These are phyloP conservation scores for Tryphoninae sp. DNA, from an alignment of 2,888 invertebrate species.

Conservation along the genomic window DNA sequence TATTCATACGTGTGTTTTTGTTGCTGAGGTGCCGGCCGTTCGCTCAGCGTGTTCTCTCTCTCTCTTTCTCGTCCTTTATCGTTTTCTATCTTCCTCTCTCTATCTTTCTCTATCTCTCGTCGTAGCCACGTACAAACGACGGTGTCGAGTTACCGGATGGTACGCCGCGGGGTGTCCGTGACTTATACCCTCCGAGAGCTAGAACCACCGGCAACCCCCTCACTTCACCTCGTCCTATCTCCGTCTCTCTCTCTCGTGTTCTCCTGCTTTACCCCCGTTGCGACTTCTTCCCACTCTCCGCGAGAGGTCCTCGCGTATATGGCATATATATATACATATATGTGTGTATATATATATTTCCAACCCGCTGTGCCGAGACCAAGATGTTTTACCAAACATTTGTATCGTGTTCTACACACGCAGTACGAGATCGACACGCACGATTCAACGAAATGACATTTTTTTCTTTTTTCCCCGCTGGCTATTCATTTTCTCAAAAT, in stretches of 20 bases:
- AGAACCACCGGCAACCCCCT: conserved; percentile 71
- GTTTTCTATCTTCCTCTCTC: conserved; percentile 1
- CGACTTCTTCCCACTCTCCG: conserved; percentile 48
- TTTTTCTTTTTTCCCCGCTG: conserved; percentile 11
- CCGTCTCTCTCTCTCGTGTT: conserved; percentile 67
- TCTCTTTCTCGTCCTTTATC: conserved; percentile 20
- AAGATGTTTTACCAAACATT: conserved; percentile 79
- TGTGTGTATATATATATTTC: conserved; percentile 49
- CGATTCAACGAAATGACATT: conserved; percentile 28
- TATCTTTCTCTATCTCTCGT: conserved; percentile 56
- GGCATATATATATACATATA: conserved; percentile 34
- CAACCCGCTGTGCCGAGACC: conserved; percentile 70
- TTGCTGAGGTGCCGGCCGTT: conserved; percentile 71
- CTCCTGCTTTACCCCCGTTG: conserved; percentile 57
- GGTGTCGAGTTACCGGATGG: conserved; percentile 82
- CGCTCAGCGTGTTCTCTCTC: conserved; percentile 57
- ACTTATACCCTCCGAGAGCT: conserved; percentile 75
- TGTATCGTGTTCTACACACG: conserved; percentile 68
- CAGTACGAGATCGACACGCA: conserved; percentile 24
- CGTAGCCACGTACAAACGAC: conserved; percentile 78
- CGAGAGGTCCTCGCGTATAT: conserved; percentile 47
- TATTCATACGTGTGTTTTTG: conserved; percentile 80
- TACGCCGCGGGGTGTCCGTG: conserved; percentile 80
- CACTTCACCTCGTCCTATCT: conserved; percentile 51
- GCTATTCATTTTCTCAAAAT: not conserved